These are phyloP conservation scores for Ceratosolen solmsi DNA, from an alignment of 1,140 invertebrate species.

Conservation along the genomic window DNA sequence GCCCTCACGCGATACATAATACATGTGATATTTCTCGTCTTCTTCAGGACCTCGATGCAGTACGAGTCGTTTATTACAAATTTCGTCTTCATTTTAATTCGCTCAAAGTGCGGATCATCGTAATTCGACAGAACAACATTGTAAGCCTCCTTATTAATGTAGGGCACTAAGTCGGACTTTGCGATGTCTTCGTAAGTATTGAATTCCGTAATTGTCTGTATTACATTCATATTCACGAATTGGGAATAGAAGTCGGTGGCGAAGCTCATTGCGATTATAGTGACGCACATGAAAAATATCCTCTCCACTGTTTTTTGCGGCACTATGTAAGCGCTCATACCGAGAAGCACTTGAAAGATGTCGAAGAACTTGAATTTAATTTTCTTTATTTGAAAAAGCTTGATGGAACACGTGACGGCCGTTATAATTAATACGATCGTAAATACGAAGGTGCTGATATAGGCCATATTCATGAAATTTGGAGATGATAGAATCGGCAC, in stretches of 20 bases:
- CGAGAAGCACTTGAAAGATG: constrained; percentile 2
- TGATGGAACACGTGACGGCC: neutral
- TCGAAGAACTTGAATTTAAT: neutral
- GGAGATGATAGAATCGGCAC: neutral
- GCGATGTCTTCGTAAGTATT: neutral
- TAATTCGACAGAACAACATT: constrained; percentile 4
- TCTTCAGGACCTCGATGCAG: neutral
- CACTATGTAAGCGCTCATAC: neutral
- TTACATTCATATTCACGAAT: neutral
- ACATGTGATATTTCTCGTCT: neutral
- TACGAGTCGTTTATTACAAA: neutral
- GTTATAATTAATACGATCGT: neutral
- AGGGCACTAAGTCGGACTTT: neutral
- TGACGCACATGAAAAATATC: constrained; percentile 3
- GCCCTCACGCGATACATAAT: neutral
- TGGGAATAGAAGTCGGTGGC: constrained; percentile 6
- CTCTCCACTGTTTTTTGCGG: neutral
- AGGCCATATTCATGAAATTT: neutral
- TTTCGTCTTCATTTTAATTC: neutral
- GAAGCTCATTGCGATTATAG: constrained; percentile 1
- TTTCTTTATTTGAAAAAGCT: neutral
- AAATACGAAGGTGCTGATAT: neutral
- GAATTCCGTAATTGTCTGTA: neutral
- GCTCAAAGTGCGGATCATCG: neutral
- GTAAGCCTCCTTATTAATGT: constrained; percentile 2